These are phyloP conservation scores for Oscheius sp. DNA, from an alignment of 2,888 invertebrate species.

Conservation along the genomic window DNA sequence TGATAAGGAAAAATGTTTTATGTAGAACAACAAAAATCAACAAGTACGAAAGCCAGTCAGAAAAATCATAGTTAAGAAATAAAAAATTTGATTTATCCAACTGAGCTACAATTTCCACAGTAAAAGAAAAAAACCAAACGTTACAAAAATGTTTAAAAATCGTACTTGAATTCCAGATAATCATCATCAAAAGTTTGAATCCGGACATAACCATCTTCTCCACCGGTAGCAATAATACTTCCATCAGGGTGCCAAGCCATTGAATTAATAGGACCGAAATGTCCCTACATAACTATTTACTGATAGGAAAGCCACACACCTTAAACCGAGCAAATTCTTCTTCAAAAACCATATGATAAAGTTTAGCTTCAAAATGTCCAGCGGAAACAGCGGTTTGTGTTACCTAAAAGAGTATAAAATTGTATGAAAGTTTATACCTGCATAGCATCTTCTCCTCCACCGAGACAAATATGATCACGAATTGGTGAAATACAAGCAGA, in stretches of 20 bases:
- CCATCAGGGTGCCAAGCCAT: constrained; percentile 97
- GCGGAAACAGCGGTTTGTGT: constrained; percentile 91
- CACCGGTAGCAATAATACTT: constrained; percentile 90
- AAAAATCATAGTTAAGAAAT: too few species aligned
- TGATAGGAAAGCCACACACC: constrained; percentile 57
- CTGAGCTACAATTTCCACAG: too few species aligned
- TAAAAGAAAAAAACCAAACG: too few species aligned
- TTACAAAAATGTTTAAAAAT: too few species aligned
- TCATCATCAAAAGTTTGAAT: constrained; percentile 94
- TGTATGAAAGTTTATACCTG: constrained; percentile 77
- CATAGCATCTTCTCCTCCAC: constrained; percentile 99
- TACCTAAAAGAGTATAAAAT: constrained; percentile 46
- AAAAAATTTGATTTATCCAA: too few species aligned
- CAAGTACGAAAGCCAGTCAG: too few species aligned
- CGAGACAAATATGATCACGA: constrained; percentile 89
- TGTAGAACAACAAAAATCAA: too few species aligned
- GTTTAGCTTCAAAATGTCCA: constrained; percentile 94
- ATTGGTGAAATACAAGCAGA: constrained; percentile 96
- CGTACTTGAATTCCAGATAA: constrained; percentile 94
- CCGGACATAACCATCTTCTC: constrained; percentile 97
- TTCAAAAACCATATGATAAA: constrained; percentile 94
- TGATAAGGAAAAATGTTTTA: too few species aligned
- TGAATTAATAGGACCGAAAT: constrained; percentile 99
- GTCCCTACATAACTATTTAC: constrained; percentile 76
- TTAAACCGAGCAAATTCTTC: constrained; percentile 97